Conservation (phyloP, 2,113 vertebrate species). For the Myxocyprinus asiaticus region DNA sequence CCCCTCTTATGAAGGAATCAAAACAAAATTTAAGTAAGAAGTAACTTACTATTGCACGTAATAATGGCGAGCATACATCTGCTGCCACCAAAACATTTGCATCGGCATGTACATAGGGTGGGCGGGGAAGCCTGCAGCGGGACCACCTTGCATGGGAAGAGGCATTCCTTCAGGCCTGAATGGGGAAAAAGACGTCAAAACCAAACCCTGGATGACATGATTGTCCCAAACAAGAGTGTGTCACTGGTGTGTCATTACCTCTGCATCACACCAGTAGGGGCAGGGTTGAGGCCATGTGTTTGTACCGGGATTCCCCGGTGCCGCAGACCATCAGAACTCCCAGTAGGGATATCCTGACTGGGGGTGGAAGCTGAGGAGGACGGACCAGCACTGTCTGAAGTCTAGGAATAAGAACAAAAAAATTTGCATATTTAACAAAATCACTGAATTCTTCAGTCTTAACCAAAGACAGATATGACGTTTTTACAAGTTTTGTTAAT, state of each 20-base stretch:
- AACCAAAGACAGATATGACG: too few species aligned
- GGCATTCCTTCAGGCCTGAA: conserved; percentile 75
- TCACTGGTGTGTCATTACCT: conserved; percentile 54
- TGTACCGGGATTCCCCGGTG: conserved; percentile 59
- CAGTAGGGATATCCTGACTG: conserved; percentile 61
- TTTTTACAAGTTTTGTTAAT: too few species aligned
- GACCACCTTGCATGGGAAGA: conserved; percentile 75
- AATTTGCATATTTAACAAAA: too few species aligned
- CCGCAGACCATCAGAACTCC: conserved; percentile 65
- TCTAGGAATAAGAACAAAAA: conserved; percentile 50
- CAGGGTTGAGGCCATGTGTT: conserved; percentile 53
- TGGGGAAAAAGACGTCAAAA: conserved; percentile 10
- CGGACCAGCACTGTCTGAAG: conserved; percentile 54
- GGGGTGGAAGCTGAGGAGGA: conserved; percentile 50
- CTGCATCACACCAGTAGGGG: conserved; percentile 60
- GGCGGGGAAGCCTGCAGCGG: conserved; percentile 75
- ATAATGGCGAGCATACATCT: conserved; percentile 94
- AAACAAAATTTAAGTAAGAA: not conserved
- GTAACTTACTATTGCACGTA: conserved; percentile 96
- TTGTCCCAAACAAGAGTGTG: not conserved
- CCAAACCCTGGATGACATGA: not conserved
- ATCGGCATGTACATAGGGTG: conserved; percentile 87
- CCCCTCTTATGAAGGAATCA: not conserved
- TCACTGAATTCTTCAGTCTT: too few species aligned
- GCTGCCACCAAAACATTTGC: conserved; percentile 95